A percentile compares a stretch with the other conserved stretches of the same genome.
Evolutionary conservation across 2,888 invertebrate genomes (phyloP).

Genomic region (Blastobasis lacticolella): DNA sequence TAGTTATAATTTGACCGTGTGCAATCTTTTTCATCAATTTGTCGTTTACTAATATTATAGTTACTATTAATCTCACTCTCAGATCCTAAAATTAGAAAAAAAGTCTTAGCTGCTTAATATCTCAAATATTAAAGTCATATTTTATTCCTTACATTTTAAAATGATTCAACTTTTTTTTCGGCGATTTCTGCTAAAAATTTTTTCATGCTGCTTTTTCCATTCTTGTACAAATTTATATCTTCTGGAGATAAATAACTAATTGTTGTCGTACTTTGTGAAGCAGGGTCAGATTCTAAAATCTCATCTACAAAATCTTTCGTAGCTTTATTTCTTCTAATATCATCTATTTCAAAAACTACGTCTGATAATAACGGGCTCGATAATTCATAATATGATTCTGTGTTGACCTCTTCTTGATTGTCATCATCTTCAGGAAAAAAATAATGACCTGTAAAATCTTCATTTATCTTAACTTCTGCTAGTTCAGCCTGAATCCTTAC

Average conservation of each 20-base stretch:
- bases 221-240: constrained; percentile 31
- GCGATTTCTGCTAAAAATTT: constrained; percentile 39
- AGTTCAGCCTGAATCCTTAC: constrained; percentile 55
- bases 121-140: no score
- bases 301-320: constrained; percentile 60
- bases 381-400: constrained; percentile 47
- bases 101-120: neutral
- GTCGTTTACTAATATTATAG: neutral
- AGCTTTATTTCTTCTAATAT: constrained; percentile 42
- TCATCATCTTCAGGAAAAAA: constrained; percentile 58
- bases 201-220: constrained; percentile 36
- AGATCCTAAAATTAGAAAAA: neutral
- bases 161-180: constrained; percentile 18
- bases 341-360: constrained; percentile 49
- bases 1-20: no score
- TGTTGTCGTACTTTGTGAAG: constrained; percentile 34
- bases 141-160: no score
- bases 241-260: constrained; percentile 27
- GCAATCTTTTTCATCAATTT: no score
- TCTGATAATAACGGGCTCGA: constrained; percentile 40
- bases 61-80: neutral
- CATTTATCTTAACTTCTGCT: constrained; percentile 39
- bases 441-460: constrained; percentile 57
- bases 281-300: constrained; percentile 50
- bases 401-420: constrained; percentile 36